These are phyloP conservation scores for Ormyrus labotus DNA, from an alignment of 2,888 invertebrate species.

Conservation along the genomic window DNA sequence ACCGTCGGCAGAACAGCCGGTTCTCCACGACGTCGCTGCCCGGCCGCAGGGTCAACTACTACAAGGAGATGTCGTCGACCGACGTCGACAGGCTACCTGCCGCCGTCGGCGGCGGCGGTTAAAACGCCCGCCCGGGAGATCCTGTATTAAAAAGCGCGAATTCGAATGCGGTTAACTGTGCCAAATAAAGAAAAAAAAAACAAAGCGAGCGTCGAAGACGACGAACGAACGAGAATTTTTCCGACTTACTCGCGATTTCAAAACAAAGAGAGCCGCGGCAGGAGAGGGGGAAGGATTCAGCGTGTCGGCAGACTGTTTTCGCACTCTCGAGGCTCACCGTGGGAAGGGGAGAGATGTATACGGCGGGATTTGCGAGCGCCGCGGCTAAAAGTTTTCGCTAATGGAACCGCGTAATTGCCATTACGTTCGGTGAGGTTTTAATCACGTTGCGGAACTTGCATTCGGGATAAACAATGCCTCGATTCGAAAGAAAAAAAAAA, in stretches of 20 bases:
- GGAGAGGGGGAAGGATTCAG: conserved; percentile 10
- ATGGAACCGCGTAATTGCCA: too few relatives aligned
- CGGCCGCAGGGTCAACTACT: conserved; percentile 55
- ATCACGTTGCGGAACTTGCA: too few relatives aligned
- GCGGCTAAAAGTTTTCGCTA: too few relatives aligned
- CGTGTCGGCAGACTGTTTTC: conserved; percentile 13
- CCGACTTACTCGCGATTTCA: neutral
- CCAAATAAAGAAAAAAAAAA: conserved; percentile 23
- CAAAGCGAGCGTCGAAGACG: neutral
- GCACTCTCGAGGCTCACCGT: neutral
- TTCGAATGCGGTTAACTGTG: conserved; percentile 21
- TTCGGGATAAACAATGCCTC: too few relatives aligned
- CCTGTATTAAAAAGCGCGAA: neutral
- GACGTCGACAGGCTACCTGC: conserved; percentile 58
- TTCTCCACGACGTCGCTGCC: conserved; percentile 34
- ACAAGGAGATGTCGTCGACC: conserved; percentile 59
- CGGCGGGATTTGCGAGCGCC: too few relatives aligned
- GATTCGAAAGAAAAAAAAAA: too few relatives aligned
- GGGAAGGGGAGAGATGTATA: too few relatives aligned
- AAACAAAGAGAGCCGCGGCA: neutral
- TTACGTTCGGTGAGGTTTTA: too few relatives aligned
- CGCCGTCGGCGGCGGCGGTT: conserved; percentile 33
- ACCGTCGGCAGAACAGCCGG: conserved; percentile 25
- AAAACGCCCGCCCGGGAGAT: conserved; percentile 1
- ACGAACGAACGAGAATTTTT: conserved; percentile 9